Conservation (phyloP, 2,797 vertebrate species). For the Neopelma chrysocephalum region DNA sequence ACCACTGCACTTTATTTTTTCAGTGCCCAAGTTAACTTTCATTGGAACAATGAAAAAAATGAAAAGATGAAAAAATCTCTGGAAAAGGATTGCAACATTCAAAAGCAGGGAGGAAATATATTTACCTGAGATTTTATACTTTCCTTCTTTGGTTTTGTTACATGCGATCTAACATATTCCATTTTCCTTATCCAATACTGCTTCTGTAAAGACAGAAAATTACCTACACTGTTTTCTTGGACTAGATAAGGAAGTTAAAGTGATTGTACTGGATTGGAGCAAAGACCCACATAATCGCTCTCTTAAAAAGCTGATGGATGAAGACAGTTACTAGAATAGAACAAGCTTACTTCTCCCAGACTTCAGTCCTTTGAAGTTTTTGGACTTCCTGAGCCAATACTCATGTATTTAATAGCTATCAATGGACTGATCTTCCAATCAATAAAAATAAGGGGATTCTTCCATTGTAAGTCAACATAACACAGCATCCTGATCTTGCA, state of each 20-base stretch:
- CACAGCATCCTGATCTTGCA: neutral
- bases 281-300: neutral
- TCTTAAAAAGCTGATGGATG: neutral
- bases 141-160: neutral
- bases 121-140: neutral
- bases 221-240: neutral
- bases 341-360: neutral
- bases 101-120: rapidly evolving
- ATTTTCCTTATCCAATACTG: neutral
- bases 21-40: neutral
- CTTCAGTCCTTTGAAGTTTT: neutral
- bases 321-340: neutral
- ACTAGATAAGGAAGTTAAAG: neutral
- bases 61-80: neutral
- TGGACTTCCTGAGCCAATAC: neutral
- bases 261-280: neutral
- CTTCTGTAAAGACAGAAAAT: neutral
- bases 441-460: neutral
- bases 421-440: neutral
- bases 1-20: neutral
- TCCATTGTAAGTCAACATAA: neutral
- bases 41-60: neutral
- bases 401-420: neutral
- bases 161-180: neutral
- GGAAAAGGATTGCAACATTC: neutral